These are phyloP conservation scores for Drosophila melanica DNA, from an alignment of 1,140 invertebrate species.

Conservation along the genomic window DNA sequence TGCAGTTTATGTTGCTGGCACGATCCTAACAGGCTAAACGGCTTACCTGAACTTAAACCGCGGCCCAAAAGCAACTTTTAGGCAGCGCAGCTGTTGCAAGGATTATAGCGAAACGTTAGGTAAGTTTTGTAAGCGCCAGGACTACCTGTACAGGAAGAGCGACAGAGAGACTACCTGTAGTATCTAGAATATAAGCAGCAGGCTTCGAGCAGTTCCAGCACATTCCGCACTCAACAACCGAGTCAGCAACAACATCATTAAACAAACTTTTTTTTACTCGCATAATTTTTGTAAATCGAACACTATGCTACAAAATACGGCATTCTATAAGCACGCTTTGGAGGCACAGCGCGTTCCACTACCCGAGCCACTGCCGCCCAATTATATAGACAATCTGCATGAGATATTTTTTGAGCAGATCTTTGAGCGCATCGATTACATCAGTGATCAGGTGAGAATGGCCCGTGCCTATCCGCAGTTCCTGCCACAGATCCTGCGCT, in stretches of 20 bases:
- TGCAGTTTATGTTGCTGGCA: constrained; percentile 63
- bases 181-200: constrained; percentile 22
- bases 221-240: constrained; percentile 19
- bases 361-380: constrained; percentile 30
- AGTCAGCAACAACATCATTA: constrained; percentile 9
- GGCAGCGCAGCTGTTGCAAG: constrained; percentile 4
- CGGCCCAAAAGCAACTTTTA: constrained; percentile 1
- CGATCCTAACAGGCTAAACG: constrained; percentile 42
- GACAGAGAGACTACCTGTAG: constrained; percentile 22
- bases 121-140: constrained; percentile 3
- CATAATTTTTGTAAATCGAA: background rate
- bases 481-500: constrained; percentile 47
- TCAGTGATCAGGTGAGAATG: constrained; percentile 70
- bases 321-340: constrained; percentile 45
- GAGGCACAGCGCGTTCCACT: constrained; percentile 33
- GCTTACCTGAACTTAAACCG: constrained; percentile 13
- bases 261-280: too few relatives aligned
- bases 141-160: constrained; percentile 1
- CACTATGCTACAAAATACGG: constrained; percentile 41
- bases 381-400: constrained; percentile 69
- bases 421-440: constrained; percentile 60
- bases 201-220: background rate
- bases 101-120: constrained; percentile 12
- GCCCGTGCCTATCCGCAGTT: constrained; percentile 73
- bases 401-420: constrained; percentile 76